Percentiles rank a stretch among this genome's conserved stretches.
Conservation (phyloP, 64 coral and sea anemone genomes). For the Astreopora myriophthalma region DNA sequence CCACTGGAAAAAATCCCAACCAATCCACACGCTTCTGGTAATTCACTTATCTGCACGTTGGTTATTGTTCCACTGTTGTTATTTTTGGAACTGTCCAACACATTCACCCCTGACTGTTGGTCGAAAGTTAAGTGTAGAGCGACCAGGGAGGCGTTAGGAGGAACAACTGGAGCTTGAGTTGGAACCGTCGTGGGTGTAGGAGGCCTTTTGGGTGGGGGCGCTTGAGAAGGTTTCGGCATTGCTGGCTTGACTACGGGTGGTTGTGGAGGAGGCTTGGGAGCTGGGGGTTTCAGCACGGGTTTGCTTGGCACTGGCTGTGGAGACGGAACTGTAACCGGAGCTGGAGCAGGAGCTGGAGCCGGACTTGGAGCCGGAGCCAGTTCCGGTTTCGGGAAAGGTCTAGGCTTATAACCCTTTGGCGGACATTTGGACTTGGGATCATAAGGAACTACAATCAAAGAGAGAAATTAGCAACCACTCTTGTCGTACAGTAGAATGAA, state of each 20-base stretch:
- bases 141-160: background rate
- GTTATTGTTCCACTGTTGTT: slow-evolving; percentile 63
- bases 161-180: slow-evolving; percentile 17
- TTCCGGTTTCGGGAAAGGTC: background rate
- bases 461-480: background rate
- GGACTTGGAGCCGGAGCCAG: background rate
- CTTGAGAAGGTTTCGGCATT: slow-evolving; percentile 23
- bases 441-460: slow-evolving; percentile 4
- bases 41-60: slow-evolving; percentile 45
- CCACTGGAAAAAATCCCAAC: slow-evolving; percentile 74
- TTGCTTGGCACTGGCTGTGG: background rate
- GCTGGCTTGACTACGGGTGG: background rate
- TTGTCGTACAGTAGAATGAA: too few relatives aligned
- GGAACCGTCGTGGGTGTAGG: slow-evolving; percentile 7
- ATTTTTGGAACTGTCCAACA: slow-evolving; percentile 65
- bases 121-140: slow-evolving; percentile 73
- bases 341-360: too few relatives aligned
- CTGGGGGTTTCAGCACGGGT: background rate
- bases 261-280: slow-evolving; percentile 21
- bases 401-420: slow-evolving; percentile 65
- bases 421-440: slow-evolving; percentile 46
- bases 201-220: slow-evolving; percentile 13
- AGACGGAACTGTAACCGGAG: too few relatives aligned
- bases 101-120: slow-evolving; percentile 35
- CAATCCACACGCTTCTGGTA: slow-evolving; percentile 72